Evolutionary conservation across 2,113 vertebrate species (phyloP), one percentile per base, ranked within the genome.

Genomic region (Ammospiza caudacuta): DNA sequence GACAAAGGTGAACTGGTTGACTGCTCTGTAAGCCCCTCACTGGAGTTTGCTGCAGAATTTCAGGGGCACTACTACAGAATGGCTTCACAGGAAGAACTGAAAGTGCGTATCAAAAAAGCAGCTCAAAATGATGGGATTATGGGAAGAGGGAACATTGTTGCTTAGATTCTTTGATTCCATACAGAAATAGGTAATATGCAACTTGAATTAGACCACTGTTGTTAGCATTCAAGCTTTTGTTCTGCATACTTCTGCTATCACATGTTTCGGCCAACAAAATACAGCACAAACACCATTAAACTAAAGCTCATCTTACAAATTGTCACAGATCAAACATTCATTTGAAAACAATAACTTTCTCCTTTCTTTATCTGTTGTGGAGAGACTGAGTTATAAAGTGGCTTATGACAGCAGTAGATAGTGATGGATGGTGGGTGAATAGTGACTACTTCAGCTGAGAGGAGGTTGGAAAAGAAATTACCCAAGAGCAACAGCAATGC

Each of bases 11-110:
- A 99, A 90, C 90, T 99, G 64, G 86, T 98, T 59, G 99, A 99
- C 81, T 98, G 98, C 91, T 99, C 99, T 44, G 83, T 66, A 64
- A 96, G 58, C 6, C 17, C 90, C 3, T 98, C 98, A 9, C 51
- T 99, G 96, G 97, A 98, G 94, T 97, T 99, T 82, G 97, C 98
- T 15, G 99, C 98, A 33, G 99, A 99, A 87, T 99, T 99, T 97
- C 98, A 95, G 69, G 98, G 98, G 13, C 96, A 68, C 58, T 99
- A 99, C 93, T 99, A 99, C 97, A 99, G 98, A 97, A 99, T 99
- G 98, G 97, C 98, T 95, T 98, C 98, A 41, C 92, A 84, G 77
- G 97, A 98, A 58, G 98, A 99, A 73, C 92, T 99, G 63, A 95
- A 99, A 21, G 99, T 99, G 92, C 96, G 98, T 98, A 87, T 83